These are phyloP conservation scores for Osmerus mordax DNA, from an alignment of 2,113 vertebrate genomes.

Conservation along the genomic window DNA sequence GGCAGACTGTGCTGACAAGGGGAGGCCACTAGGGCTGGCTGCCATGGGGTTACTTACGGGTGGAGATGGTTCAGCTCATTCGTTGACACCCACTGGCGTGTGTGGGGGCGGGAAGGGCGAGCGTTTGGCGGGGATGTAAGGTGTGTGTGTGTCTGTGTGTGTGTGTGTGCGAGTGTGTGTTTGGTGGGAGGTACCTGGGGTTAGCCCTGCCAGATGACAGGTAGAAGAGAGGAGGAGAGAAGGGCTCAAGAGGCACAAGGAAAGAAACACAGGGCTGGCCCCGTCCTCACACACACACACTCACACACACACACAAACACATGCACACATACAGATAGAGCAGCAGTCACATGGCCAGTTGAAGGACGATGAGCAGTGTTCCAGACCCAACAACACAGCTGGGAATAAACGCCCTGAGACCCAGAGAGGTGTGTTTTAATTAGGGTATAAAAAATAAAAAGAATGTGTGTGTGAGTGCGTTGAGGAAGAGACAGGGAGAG, in stretches of 20 bases:
- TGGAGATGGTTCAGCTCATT: slow-evolving; percentile 75
- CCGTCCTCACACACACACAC: slow-evolving; percentile 39
- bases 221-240: slow-evolving; percentile 59
- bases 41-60: slow-evolving; percentile 74
- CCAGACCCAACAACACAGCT: slow-evolving; percentile 62
- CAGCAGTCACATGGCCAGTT: slow-evolving; percentile 8
- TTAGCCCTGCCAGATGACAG: slow-evolving; percentile 72
- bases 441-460: slow-evolving; percentile 43
- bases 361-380: slow-evolving; percentile 52
- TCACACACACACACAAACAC: slow-evolving; percentile 35
- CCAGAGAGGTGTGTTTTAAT: slow-evolving; percentile 52
- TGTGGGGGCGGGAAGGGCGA: slow-evolving; percentile 63
- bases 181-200: slow-evolving; percentile 68
- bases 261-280: slow-evolving; percentile 46
- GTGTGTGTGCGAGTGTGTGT: slow-evolving; percentile 41
- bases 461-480: slow-evolving; percentile 21
- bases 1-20: slow-evolving; percentile 69
- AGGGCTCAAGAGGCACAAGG: slow-evolving; percentile 43
- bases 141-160: slow-evolving; percentile 40
- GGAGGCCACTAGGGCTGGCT: slow-evolving; percentile 75
- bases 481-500: slow-evolving; percentile 43
- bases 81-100: slow-evolving; percentile 66
- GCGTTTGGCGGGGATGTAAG: slow-evolving; percentile 50
- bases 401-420: slow-evolving; percentile 47
- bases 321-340: slow-evolving; percentile 1